phyloP scores from a whole-genome alignment of 2,797 vertebrate species.

The Eurystomus glaucurus region DNA sequence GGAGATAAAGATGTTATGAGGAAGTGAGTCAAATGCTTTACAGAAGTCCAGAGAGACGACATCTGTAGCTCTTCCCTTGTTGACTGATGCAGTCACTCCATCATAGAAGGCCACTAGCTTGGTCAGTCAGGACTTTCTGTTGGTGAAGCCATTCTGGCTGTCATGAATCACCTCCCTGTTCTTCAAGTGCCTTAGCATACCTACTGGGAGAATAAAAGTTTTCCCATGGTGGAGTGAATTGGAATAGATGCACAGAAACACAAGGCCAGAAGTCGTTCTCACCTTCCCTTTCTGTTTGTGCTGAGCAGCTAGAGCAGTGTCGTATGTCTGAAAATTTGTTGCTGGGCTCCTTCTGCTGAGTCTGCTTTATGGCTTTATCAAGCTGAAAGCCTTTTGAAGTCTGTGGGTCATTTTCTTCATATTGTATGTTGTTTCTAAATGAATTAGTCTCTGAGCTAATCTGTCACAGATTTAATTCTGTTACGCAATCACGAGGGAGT shows the following conservation, averaged over 20 bases:
- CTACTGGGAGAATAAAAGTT: background rate
- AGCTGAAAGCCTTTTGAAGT: slow-evolving; percentile 65
- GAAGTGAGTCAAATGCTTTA: too few relatives aligned
- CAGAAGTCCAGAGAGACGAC: too few relatives aligned
- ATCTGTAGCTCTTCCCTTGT: too few relatives aligned
- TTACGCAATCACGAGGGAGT: background rate
- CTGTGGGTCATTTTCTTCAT: slow-evolving; percentile 48
- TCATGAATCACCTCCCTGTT: background rate
- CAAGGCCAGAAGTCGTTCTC: background rate
- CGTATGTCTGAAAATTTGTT: background rate
- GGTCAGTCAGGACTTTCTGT: background rate
- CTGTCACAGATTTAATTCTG: slow-evolving; percentile 67
- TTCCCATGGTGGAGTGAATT: background rate
- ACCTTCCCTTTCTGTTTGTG: background rate
- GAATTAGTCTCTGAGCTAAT: slow-evolving; percentile 61
- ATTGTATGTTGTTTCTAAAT: slow-evolving; percentile 54
- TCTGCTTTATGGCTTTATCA: slow-evolving; percentile 21
- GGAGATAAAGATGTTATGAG: too few relatives aligned
- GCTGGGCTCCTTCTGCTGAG: background rate
- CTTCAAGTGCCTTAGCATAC: background rate
- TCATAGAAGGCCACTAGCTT: too few relatives aligned
- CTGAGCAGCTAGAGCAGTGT: background rate
- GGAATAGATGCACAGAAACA: background rate
- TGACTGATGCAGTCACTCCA: too few relatives aligned
- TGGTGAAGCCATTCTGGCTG: background rate